Evolutionary conservation across 2,888 invertebrate species (phyloP).

Genomic region (Hemistola chrysoprasaria): DNA sequence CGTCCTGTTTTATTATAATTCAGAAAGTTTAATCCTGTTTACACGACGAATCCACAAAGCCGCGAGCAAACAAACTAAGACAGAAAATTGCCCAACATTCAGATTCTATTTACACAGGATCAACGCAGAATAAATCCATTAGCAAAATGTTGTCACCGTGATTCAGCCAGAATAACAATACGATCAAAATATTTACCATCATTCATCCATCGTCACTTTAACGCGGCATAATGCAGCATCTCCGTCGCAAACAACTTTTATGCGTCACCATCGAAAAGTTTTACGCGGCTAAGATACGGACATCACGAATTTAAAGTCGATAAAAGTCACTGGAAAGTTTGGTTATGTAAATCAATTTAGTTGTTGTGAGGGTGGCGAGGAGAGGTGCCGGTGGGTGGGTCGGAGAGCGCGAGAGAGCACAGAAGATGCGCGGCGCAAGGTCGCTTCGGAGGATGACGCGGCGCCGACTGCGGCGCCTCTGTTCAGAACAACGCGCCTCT

Average conservation of each 20-base stretch:
- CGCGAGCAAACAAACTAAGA: conserved; percentile 27
- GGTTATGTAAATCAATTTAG: conserved; percentile 68
- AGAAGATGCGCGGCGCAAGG: conserved; percentile 39
- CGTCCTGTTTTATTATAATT: neutral
- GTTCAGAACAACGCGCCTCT: conserved; percentile 33
- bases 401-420: conserved; percentile 39
- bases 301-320: conserved; percentile 39
- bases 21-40: conserved; percentile 18
- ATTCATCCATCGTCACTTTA: conserved; percentile 62
- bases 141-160: conserved; percentile 33
- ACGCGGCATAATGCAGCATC: conserved; percentile 36
- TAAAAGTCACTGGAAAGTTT: conserved; percentile 50
- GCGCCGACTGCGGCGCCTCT: conserved; percentile 46
- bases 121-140: conserved; percentile 33
- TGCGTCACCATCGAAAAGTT: conserved; percentile 13
- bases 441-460: conserved; percentile 48
- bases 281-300: conserved; percentile 13
- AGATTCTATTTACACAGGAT: conserved; percentile 26
- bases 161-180: conserved; percentile 39
- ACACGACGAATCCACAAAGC: conserved; percentile 1
- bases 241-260: conserved; percentile 18
- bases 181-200: conserved; percentile 60
- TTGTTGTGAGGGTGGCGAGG: conserved; percentile 46
- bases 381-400: conserved; percentile 34
- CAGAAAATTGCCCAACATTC: conserved; percentile 27